These are phyloP conservation scores for Patella pellucida DNA, from an alignment of 2,888 invertebrate genomes.

Conservation along the genomic window DNA sequence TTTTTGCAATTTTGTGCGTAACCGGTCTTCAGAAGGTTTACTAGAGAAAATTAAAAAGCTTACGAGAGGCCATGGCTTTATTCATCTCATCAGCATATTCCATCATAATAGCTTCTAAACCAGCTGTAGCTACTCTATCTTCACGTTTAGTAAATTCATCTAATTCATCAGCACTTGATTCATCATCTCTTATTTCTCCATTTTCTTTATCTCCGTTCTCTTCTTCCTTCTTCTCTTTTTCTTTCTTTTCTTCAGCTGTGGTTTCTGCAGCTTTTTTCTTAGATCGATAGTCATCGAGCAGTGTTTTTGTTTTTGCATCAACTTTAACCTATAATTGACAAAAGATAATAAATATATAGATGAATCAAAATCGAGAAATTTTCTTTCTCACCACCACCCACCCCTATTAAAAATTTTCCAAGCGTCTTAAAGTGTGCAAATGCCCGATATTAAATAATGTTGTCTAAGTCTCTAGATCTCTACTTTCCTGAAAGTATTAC, in stretches of 20 bases:
- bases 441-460: background rate
- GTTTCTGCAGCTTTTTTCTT: conserved; percentile 51
- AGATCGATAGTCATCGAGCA: conserved; percentile 90
- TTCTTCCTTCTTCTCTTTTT: conserved; percentile 51
- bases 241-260: conserved; percentile 45
- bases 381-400: no score
- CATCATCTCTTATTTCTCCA: conserved; percentile 45
- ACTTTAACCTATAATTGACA: conserved; percentile 78
- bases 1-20: no score
- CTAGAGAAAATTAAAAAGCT: conserved; percentile 9
- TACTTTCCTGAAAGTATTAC: background rate
- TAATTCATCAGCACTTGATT: conserved; percentile 68
- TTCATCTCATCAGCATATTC: conserved; percentile 78
- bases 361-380: no score
- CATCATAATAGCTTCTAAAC: conserved; percentile 84
- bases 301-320: conserved; percentile 95
- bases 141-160: conserved; percentile 75
- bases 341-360: no score
- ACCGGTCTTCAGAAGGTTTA: background rate
- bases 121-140: conserved; percentile 82
- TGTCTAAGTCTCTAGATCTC: background rate
- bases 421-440: background rate
- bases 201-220: conserved; percentile 45
- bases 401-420: no score
- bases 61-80: conserved; percentile 53